Evolutionary conservation across 2,113 vertebrate species (phyloP).

Genomic region (Gallinago undulata): DNA sequence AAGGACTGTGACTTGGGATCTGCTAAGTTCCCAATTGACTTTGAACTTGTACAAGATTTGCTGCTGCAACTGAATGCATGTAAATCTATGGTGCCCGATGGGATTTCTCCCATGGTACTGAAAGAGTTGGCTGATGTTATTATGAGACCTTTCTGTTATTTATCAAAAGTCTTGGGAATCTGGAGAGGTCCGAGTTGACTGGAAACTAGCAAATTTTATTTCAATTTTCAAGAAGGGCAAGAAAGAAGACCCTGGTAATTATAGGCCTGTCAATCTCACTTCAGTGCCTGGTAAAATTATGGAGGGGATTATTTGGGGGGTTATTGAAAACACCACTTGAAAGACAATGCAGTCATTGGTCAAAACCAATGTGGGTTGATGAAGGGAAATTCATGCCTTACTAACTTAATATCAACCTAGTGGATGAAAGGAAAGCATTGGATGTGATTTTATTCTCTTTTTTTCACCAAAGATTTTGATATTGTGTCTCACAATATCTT

Average conservation of each 20-base stretch:
- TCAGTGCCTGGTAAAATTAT: background rate
- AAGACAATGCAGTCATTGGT: background rate
- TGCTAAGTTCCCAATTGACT: background rate
- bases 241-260: background rate
- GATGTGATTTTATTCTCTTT: too few relatives aligned
- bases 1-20: background rate
- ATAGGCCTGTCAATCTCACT: background rate
- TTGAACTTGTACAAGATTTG: background rate
- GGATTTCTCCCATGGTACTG: background rate
- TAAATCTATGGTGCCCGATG: background rate
- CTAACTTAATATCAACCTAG: background rate
- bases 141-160: background rate
- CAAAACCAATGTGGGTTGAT: background rate
- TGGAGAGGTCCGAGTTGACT: background rate
- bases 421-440: background rate
- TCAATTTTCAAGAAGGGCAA: background rate
- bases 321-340: background rate
- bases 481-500: background rate
- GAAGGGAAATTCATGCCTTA: background rate
- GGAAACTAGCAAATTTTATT: background rate
- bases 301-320: background rate
- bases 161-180: background rate
- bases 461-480: background rate
- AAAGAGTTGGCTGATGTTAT: background rate
- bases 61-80: background rate